Conservation (phyloP, 2,888 invertebrate genomes). For the Slavum lentiscoides region DNA sequence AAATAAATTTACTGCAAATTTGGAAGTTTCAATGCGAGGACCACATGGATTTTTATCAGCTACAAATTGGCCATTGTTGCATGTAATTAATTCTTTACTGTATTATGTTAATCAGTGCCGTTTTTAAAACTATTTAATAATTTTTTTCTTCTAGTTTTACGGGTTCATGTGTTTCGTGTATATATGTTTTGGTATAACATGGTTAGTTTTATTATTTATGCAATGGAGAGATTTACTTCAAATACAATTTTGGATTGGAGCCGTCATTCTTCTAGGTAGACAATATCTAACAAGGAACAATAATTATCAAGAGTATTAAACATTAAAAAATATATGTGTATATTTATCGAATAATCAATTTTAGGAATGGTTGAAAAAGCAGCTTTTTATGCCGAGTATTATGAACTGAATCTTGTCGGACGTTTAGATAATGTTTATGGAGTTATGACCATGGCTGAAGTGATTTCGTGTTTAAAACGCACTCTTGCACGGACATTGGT, state of each 20-base stretch:
- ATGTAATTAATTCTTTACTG: conserved; percentile 63
- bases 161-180: conserved; percentile 88
- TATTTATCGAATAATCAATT: conserved; percentile 58
- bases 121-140: not conserved
- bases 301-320: not conserved
- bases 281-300: not conserved
- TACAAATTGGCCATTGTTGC: conserved; percentile 83
- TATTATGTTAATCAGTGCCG: not conserved
- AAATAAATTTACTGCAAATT: conserved; percentile 64
- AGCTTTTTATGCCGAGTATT: conserved; percentile 87
- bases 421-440: conserved; percentile 60
- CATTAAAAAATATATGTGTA: not conserved
- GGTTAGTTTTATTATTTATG: conserved; percentile 80
- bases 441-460: conserved; percentile 83
- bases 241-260: conserved; percentile 96
- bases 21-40: conserved; percentile 74
- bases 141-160: conserved; percentile 70
- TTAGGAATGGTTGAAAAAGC: conserved; percentile 80
- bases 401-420: conserved; percentile 74
- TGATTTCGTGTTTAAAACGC: conserved; percentile 88
- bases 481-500: conserved; percentile 91
- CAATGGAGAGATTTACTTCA: conserved; percentile 90
- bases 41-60: conserved; percentile 84
- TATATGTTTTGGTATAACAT: conserved; percentile 77
- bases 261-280: conserved; percentile 72